Percentiles rank a stretch among this genome's conserved stretches.
Conservation (phyloP, 1,140 invertebrate species). For the Heliconius melpomene region DNA sequence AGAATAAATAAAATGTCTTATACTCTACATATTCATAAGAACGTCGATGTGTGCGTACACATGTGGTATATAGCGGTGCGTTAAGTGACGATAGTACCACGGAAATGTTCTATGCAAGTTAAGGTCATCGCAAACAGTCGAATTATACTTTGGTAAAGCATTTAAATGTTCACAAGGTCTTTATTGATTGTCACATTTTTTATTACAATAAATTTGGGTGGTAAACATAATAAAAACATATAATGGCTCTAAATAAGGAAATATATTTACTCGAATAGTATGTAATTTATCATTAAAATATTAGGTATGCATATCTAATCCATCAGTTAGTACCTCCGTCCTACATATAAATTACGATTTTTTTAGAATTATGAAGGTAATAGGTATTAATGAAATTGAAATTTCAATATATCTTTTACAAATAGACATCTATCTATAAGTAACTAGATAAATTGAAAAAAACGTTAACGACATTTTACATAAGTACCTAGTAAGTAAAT, state of each 20-base stretch:
- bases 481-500: background rate
- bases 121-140: constrained; percentile 54
- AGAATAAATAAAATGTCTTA: background rate
- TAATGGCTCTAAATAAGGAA: background rate
- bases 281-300: background rate
- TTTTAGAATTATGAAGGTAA: no score
- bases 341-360: no score
- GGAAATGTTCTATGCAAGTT: constrained; percentile 66
- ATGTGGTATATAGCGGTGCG: constrained; percentile 37
- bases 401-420: no score
- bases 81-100: constrained; percentile 56
- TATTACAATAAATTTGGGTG: background rate
- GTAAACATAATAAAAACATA: constrained; percentile 11
- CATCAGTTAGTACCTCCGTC: background rate
- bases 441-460: background rate
- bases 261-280: background rate
- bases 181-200: constrained; percentile 12
- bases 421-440: background rate
- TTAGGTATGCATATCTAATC: background rate
- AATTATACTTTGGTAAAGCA: constrained; percentile 24
- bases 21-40: background rate
- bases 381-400: no score
- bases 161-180: constrained; percentile 14
- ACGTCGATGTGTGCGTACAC: background rate
- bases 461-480: background rate